phyloP scores from a whole-genome alignment of 92 coral and sea anemone species.

The Porites evermanni region DNA sequence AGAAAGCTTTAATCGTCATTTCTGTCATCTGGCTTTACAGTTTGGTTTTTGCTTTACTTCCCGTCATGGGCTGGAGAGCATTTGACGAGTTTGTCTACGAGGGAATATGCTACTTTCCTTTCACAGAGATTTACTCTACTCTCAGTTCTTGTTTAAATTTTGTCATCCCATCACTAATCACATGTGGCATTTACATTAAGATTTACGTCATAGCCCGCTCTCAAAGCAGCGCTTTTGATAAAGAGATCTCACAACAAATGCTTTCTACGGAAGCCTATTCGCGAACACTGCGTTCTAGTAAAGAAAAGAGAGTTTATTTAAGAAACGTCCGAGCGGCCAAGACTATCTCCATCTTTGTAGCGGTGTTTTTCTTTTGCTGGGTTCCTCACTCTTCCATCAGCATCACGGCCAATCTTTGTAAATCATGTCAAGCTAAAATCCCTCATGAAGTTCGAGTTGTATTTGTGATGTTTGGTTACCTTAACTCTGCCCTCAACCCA shows the following conservation, averaged over 20 bases:
- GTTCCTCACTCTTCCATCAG: conserved; percentile 66
- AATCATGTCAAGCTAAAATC: too few relatives aligned
- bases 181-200: conserved; percentile 66
- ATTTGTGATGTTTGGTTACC: conserved; percentile 80
- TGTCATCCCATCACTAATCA: conserved; percentile 61
- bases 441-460: neutral
- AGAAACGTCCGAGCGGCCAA: conserved; percentile 61
- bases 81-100: conserved; percentile 15
- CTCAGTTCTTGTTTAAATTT: conserved; percentile 61
- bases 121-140: conserved; percentile 49
- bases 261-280: conserved; percentile 16
- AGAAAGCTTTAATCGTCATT: conserved; percentile 66
- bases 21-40: conserved; percentile 83
- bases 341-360: conserved; percentile 72
- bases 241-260: neutral
- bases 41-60: conserved; percentile 76
- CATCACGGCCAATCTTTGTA: conserved; percentile 54
- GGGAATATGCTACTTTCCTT: conserved; percentile 60
- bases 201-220: conserved; percentile 71
- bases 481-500: conserved; percentile 84
- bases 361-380: conserved; percentile 83
- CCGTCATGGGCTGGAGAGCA: conserved; percentile 84
- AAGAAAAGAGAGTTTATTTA: conserved; percentile 40
- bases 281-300: conserved; percentile 5
- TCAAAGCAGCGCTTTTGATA: conserved; percentile 2